Evolutionary conservation across 2,797 vertebrate species (phyloP).

Genomic region (Neosilurus mollespiculum): DNA sequence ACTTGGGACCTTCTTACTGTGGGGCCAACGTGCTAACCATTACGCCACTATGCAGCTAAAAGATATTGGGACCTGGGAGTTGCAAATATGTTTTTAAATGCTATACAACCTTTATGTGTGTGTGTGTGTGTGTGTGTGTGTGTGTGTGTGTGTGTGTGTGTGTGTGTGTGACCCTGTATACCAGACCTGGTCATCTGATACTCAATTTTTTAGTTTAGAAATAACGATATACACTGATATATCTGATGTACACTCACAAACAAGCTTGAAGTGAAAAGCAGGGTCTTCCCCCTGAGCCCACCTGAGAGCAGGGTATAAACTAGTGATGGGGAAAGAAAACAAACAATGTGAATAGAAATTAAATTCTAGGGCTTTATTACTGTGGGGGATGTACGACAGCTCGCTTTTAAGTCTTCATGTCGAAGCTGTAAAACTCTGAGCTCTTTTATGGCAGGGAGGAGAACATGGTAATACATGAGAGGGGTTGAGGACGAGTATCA

Average conservation of each 20-base stretch:
- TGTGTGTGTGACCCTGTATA: not conserved
- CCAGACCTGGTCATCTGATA: constrained; percentile 23
- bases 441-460: constrained; percentile 59
- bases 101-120: no score
- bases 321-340: constrained; percentile 66
- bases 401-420: constrained; percentile 75
- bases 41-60: no score
- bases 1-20: no score
- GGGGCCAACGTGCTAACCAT: no score
- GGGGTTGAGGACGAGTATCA: constrained; percentile 67
- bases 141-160: not conserved
- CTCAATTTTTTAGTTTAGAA: not conserved
- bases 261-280: constrained; percentile 6
- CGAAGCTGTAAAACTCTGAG: constrained; percentile 63
- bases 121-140: not conserved
- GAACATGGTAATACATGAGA: constrained; percentile 69
- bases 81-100: not conserved
- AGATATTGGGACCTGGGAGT: not conserved
- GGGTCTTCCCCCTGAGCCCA: constrained; percentile 37
- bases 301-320: constrained; percentile 54
- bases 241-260: constrained; percentile 6
- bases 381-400: constrained; percentile 72
- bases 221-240: not conserved
- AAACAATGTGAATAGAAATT: constrained; percentile 69
- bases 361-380: constrained; percentile 77